These are phyloP conservation scores for Martes martes DNA, from an alignment of 2,113 vertebrate species.

Conservation along the genomic window DNA sequence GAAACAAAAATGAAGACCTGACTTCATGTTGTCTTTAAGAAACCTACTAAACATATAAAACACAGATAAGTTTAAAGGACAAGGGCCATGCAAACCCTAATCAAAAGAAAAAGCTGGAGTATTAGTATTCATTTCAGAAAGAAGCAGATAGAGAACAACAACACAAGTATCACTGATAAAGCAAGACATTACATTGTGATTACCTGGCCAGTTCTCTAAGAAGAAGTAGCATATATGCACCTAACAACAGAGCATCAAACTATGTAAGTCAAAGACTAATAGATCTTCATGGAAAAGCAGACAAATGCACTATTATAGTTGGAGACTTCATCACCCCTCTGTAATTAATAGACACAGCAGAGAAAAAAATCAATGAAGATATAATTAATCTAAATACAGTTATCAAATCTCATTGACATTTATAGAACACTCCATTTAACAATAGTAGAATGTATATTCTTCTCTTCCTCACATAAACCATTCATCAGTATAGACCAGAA, in stretches of 20 bases:
- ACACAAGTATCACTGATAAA: not conserved
- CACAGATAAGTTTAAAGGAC: not conserved
- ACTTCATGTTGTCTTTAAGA: not conserved
- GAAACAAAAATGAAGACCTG: not conserved
- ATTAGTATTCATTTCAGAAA: not conserved
- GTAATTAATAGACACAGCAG: not conserved
- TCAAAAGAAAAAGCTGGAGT: not conserved
- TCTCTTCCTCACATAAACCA: not conserved
- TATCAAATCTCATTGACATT: not conserved
- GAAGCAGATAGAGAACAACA: not conserved
- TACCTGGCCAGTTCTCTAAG: not conserved
- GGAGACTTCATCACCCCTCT: not conserved
- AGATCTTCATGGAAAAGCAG: not conserved
- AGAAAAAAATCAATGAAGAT: not conserved
- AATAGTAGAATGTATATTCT: not conserved
- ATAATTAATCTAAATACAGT: not conserved
- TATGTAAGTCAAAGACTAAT: not conserved
- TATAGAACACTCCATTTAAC: not conserved
- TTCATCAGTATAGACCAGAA: not conserved
- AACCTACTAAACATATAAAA: not conserved
- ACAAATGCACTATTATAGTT: not conserved
- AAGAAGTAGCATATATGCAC: not conserved
- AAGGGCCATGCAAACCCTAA: not conserved
- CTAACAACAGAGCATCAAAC: not conserved
- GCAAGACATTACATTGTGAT: not conserved